phyloP scores from a whole-genome alignment of 2,797 vertebrate genomes.

The Ficedula albicollis region DNA sequence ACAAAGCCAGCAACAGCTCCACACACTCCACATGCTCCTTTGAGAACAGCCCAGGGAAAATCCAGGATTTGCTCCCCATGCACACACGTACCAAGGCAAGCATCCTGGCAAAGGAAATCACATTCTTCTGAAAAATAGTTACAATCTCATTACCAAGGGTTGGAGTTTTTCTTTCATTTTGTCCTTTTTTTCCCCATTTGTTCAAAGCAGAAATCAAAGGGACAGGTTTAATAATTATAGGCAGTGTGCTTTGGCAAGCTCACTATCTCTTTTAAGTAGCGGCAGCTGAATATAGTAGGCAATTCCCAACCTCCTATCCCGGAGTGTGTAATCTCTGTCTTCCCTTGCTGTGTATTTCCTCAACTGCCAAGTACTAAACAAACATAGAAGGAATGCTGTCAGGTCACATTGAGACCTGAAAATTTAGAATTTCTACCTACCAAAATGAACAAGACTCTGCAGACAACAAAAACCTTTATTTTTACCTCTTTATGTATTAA shows the following conservation, averaged over 20 bases:
- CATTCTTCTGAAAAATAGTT: background rate
- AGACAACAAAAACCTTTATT: background rate
- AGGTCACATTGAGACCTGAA: background rate
- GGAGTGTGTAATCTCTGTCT: background rate
- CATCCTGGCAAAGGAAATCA: background rate
- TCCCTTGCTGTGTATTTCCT: background rate
- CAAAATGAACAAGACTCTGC: background rate
- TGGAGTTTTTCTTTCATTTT: background rate
- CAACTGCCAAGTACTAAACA: background rate
- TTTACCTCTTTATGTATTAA: background rate
- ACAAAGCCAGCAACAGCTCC: background rate
- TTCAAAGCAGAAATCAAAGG: slow-evolving; percentile 24
- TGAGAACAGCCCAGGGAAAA: background rate
- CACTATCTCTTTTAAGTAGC: background rate
- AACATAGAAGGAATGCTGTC: background rate
- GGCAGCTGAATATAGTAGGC: slow-evolving; percentile 23
- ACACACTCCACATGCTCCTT: rapidly evolving
- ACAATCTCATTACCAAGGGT: rapidly evolving
- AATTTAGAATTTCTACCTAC: background rate
- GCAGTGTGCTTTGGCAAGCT: background rate
- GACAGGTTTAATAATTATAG: slow-evolving; percentile 10
- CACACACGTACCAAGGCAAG: background rate
- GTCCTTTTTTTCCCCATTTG: background rate
- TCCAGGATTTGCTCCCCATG: background rate
- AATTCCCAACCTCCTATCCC: slow-evolving; percentile 12